Evolutionary conservation across 2,797 vertebrate species (phyloP), one percentile per base, ranked within the genome.

Genomic region (Acrossocheilus fasciatus): DNA sequence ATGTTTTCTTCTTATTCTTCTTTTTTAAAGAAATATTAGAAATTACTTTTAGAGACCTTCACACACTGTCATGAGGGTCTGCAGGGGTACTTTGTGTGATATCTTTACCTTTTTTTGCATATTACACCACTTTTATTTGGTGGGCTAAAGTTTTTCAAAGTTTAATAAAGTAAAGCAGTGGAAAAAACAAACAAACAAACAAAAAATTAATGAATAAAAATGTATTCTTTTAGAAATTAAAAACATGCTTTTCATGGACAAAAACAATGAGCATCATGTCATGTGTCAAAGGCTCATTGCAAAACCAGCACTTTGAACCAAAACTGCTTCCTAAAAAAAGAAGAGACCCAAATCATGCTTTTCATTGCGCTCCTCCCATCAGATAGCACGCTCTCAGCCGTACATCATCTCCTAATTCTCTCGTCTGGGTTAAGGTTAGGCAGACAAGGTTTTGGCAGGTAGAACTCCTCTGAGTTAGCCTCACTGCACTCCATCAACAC

Each of bases 331-430:
- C 54, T 23, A 1, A 50, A 64, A 66, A 82, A 68, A 77, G 15
- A 41, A 68, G 20, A 15, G 34, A 50, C 73, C 47, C 64, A 11
- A 30, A 54, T 41, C 45, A 68, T 7, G 23, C 73, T 45, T 68
- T 6, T 66, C 59, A 7, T 34, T 30, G 9, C 8, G 14, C 83
- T 83, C 72, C 72, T 64, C 43, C 43, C 59, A 52, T 76, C 82
- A 26, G 41, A 76, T 75, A 64, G 54, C n/a, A 36, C 39, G 30
- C 26, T 86, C 54, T 86, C 30, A 36, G 36, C 59, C 54, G 54
- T 66, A 54, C 66, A 81, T 74, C 34, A 84, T 80, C 86, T 83
- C 50, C 26, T 87, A 74, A 84, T 45, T 74, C 57, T 84, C 76
- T 81, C n/a, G 7, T 74, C 68, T 75, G 57, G 41, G 43, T 81